Base-by-base conservation (phyloP, 1,140 invertebrate genomes). In the Atta cephalotes region DNA sequence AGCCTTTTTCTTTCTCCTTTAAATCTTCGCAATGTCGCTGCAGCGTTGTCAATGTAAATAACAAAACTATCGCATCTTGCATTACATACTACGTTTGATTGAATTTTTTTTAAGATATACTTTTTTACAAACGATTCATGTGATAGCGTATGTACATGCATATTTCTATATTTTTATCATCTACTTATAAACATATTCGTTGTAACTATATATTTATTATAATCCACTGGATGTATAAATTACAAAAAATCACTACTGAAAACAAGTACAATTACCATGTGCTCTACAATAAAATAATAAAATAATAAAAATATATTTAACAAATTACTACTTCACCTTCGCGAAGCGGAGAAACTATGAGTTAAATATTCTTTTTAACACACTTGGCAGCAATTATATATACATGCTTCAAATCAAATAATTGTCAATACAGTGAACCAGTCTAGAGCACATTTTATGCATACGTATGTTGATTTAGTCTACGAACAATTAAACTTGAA, bases 401-500 rank as follows among this genome's bases (percentile, higher is more conserved):
- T 39, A 80, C 31, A 7, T 25, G 4, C 35, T 72, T 70, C 39
- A 45, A 35, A n/a, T 25, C 16, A 18, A 16, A 39, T 31, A 14
- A 6, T 28, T 25, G 21, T 72, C 68, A 60, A 49, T 45, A 51
- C 21, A 28, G 53, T 39, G 16, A 82, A 60, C 6, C 14, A 18
- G 18, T 72, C 28, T 16, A 39, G 18, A 16, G 14, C n/a, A 51
- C 21, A 10, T 72, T 72, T 71, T 58, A 72, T 45, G 21, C 51
- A 63, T 31, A 31, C 12, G 62, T 21, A 31, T 10, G 68, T 84
- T 84, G 70, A 84, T 84, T 82, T 82, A 84, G 18, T 62, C 18
- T 35, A 62, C 28, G 56, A 35, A 84, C 70, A 76, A 84, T 84
- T 84, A 84, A 84, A 84, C 56, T 76, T 76, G 68, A 74, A 56